These are phyloP conservation scores for Rhizomys pruinosus DNA, from an alignment of 2,113 vertebrate species.

Conservation along the genomic window DNA sequence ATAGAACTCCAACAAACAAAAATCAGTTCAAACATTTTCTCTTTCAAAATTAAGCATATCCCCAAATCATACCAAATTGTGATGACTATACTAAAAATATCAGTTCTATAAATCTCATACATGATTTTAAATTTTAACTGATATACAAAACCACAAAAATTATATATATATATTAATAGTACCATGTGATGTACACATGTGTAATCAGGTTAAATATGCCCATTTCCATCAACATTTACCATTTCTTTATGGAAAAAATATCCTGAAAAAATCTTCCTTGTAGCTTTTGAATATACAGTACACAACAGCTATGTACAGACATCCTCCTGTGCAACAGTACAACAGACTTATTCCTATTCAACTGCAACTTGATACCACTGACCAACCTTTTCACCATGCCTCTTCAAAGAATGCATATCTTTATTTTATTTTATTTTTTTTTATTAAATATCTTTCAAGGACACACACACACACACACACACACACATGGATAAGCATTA, in stretches of 20 bases:
- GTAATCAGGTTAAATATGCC: background rate
- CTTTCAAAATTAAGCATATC: constrained; percentile 37
- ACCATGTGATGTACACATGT: background rate
- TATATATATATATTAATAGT: background rate
- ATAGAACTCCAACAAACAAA: background rate
- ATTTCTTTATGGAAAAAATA: background rate
- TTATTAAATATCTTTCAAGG: background rate
- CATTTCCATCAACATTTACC: background rate
- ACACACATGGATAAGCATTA: background rate
- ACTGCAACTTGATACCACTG: background rate
- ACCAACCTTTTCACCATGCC: background rate
- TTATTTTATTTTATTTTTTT: no score
- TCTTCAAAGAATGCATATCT: background rate
- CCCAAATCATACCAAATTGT: constrained; percentile 24
- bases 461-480: background rate
- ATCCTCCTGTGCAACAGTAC: background rate
- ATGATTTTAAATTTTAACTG: background rate
- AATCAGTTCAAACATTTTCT: background rate
- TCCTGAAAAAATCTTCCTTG: background rate
- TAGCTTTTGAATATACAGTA: background rate
- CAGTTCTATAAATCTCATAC: constrained; percentile 40
- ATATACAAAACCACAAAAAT: background rate
- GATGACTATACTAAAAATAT: background rate
- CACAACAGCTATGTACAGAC: background rate
- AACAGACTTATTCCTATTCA: background rate